phyloP scores from a whole-genome alignment of 2,888 invertebrate genomes.

The Exocentrus adspersus region DNA sequence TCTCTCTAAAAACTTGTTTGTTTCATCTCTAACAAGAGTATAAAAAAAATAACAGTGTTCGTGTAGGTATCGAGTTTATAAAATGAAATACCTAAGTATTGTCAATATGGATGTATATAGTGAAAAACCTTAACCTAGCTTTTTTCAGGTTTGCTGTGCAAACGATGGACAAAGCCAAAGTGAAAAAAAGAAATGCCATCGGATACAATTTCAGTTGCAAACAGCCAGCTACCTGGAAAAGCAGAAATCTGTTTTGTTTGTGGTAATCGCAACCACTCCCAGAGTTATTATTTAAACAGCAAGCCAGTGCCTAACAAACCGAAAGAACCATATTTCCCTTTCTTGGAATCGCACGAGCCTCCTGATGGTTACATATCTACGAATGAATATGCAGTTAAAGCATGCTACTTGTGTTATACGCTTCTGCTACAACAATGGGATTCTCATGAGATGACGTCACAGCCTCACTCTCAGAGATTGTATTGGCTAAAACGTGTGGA shows the following conservation, averaged over 20 bases:
- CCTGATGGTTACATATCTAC: slow-evolving; percentile 76
- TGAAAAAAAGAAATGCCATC: slow-evolving; percentile 56
- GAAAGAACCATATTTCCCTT: slow-evolving; percentile 89
- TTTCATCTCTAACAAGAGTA: too few species aligned
- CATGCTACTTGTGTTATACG: slow-evolving; percentile 88
- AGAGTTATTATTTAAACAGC: slow-evolving; percentile 71
- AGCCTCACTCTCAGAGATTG: slow-evolving; percentile 86
- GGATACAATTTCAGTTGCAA: slow-evolving; percentile 33
- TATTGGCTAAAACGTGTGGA: slow-evolving; percentile 94
- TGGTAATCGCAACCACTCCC: slow-evolving; percentile 75
- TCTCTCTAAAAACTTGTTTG: too few species aligned
- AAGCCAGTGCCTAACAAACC: slow-evolving; percentile 76
- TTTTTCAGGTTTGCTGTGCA: slow-evolving; percentile 52
- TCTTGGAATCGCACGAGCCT: slow-evolving; percentile 88
- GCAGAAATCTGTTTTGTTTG: slow-evolving; percentile 74
- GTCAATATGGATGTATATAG: too few species aligned
- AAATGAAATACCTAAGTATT: slow-evolving; percentile 19
- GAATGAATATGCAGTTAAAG: slow-evolving; percentile 67
- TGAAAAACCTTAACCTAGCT: too few species aligned
- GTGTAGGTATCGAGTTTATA: too few species aligned
- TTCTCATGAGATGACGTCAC: slow-evolving; percentile 81
- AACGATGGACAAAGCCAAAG: slow-evolving; percentile 67
- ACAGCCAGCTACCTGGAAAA: slow-evolving; percentile 41
- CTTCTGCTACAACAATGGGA: slow-evolving; percentile 93
- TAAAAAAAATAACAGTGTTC: too few species aligned